Evolutionary conservation across 2,888 invertebrate species (phyloP).

Genomic region (Hirtodrosophila trivittata): DNA sequence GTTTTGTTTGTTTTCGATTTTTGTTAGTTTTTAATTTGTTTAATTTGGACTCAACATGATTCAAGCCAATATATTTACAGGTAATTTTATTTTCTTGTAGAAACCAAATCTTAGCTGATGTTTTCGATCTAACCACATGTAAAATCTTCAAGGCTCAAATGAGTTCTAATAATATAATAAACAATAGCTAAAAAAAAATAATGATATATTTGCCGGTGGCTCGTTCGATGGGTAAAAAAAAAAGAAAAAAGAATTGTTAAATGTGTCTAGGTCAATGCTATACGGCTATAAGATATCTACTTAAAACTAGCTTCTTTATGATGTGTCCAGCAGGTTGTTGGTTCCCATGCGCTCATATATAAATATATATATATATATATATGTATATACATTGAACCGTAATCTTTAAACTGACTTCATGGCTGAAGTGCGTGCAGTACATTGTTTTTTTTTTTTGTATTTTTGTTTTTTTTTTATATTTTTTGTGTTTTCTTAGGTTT

Average conservation of each 20-base stretch:
- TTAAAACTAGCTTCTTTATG: conserved; percentile 35
- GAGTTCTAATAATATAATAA: conserved; percentile 9
- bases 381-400: conserved; percentile 7
- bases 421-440: background rate
- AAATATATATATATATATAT: background rate
- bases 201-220: conserved; percentile 16
- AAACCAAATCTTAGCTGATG: conserved; percentile 48
- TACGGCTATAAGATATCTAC: conserved; percentile 30
- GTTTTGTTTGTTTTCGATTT: background rate
- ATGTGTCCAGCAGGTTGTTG: conserved; percentile 38
- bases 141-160: conserved; percentile 14
- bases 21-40: background rate
- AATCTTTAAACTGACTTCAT: conserved; percentile 9
- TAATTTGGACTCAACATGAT: conserved; percentile 29
- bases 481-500: conserved; percentile 25
- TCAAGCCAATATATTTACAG: conserved; percentile 46
- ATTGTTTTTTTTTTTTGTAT: background rate
- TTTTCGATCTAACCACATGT: conserved; percentile 5
- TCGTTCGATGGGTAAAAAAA: conserved; percentile 26
- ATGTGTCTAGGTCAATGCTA: conserved; percentile 24
- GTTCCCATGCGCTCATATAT: conserved; percentile 7
- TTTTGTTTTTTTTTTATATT: background rate
- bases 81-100: conserved; percentile 67
- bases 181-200: background rate
- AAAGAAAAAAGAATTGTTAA: conserved; percentile 14